Base-by-base conservation (phyloP, 2,797 vertebrate species). In the Typhlichthys subterraneus region DNA sequence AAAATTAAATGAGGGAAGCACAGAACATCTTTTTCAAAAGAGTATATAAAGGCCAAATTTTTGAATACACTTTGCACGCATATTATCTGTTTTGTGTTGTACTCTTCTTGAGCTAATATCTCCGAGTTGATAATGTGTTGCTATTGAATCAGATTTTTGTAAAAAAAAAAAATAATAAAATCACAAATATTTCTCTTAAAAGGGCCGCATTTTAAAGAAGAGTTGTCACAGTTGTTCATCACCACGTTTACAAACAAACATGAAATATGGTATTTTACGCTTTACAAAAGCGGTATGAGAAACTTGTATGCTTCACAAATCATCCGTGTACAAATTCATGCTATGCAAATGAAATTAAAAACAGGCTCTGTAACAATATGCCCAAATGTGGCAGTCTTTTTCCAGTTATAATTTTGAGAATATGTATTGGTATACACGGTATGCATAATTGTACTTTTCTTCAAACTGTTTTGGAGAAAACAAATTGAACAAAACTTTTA, bases 311-410 rank as follows among this genome's bases (percentile, higher is more conserved):
- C 73, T 78, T 68, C 49, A 65, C 64, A 50, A 70, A 74, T 73
- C 76, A 78, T 70, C 79, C 73, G 60, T 68, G 71, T 84, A 73
- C 83, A 82, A 80, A 67, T 68, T 50, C 82, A 80, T 72, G 83
- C 86, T 91, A 91, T 91, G 88, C 89, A 91, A 91, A 70, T 13
- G 1, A 77, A 79, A 71, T 29, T n/a, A 63, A 69, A 73, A 9
- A 74, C 69, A 77, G 66, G 75, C 72, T 63, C 49, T 72, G 10
- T 10, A 14, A 29, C 48, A 13, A 15, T 23, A n/a, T 50, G 45
- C 15, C 13, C n/a, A 45, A 19, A 53, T 46, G 4, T 23, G 29
- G 45, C 59, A 17, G 48, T 72, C 57, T 59, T 66, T 58, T 56
- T 45, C 54, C 38, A 33, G 19, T 2, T 45, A 17, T 59, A 17